Evolutionary conservation across 2,797 vertebrate genomes (phyloP), one percentile per base, ranked within the genome.

Genomic region (Acestrorhynchus altus): DNA sequence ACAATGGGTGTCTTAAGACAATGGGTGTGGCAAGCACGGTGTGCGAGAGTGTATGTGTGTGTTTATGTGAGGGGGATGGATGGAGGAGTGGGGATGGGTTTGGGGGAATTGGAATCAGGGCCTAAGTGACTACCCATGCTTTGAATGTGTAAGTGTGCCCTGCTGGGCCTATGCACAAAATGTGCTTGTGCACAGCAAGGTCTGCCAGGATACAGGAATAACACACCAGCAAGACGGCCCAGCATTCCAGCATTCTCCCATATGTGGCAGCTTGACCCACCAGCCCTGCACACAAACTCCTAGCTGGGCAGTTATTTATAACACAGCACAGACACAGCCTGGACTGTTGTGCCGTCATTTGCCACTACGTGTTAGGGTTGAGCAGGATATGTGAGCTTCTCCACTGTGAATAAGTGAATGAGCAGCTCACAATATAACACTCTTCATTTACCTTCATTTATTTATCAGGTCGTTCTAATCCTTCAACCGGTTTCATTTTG

Each of bases 251-350:
- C 31, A 52, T 72, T 65, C 75, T 64, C 22, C 80, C 84, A 83
- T 81, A 83, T 83, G 83, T 76, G 82, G 83, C 81, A 83, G 78
- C 81, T 88, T 90, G 88, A 91, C 88, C 87, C 51, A 74, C 84
- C 79, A 85, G 79, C 77, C 84, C 5, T 60, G 69, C 70, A 70
- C 83, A 78, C 40, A 61, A 51, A 75, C 81, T 83, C 81, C 80
- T 78, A 52, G 73, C 61, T 16, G 60, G 79, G 76, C 10, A 47
- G 74, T 52, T 84, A 84, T 84, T 84, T 82, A 80, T 81, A 74
- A 60, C 42, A 49, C 42, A 49, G 56, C 52, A 39, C 16, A 24
- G 72, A 72, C 68, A 28, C 20, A 10, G 46, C 15, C 40, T 11
- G 56, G 72, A 75, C 71, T 71, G 54, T 78, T 76, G 68, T 40